Evolutionary conservation across 2,113 vertebrate species (phyloP).

Genomic region (Charadrius vociferus): DNA sequence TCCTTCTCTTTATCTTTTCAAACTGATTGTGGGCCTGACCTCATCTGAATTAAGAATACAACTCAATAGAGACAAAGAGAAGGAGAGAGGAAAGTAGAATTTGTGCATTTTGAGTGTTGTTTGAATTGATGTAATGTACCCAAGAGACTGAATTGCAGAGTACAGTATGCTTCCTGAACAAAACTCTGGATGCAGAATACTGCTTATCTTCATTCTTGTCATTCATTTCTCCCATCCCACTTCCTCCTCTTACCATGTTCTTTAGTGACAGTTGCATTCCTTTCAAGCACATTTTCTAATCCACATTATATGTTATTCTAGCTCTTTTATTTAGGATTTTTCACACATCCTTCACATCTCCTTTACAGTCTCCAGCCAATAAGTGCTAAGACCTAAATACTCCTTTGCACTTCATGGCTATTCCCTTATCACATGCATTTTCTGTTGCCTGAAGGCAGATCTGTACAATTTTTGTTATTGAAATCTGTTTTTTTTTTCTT

Average conservation of each 20-base stretch:
- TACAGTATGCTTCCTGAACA: background rate
- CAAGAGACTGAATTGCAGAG: background rate
- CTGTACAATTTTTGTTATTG: slow-evolving; percentile 68
- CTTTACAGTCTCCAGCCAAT: slow-evolving; percentile 68
- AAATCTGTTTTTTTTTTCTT: slow-evolving; percentile 35
- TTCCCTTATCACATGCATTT: slow-evolving; percentile 70
- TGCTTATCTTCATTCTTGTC: slow-evolving; percentile 33
- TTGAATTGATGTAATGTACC: background rate
- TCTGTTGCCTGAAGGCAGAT: slow-evolving; percentile 70
- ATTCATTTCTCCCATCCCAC: background rate
- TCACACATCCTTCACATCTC: slow-evolving; percentile 70
- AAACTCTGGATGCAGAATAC: background rate
- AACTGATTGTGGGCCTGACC: background rate
- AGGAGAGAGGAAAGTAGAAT: background rate
- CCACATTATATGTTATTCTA: slow-evolving; percentile 32
- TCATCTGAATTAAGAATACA: background rate
- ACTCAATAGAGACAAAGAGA: background rate
- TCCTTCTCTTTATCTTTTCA: background rate
- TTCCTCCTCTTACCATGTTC: background rate
- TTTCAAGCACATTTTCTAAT: slow-evolving; percentile 63
- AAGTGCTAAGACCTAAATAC: slow-evolving; percentile 59
- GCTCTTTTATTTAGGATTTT: slow-evolving; percentile 69
- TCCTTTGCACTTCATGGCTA: slow-evolving; percentile 66
- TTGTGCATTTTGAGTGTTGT: slow-evolving; percentile 10
- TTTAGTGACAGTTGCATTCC: slow-evolving; percentile 46